Base-by-base conservation (phyloP, 1,140 invertebrate species). In the Caenorhabditis brenneri region DNA sequence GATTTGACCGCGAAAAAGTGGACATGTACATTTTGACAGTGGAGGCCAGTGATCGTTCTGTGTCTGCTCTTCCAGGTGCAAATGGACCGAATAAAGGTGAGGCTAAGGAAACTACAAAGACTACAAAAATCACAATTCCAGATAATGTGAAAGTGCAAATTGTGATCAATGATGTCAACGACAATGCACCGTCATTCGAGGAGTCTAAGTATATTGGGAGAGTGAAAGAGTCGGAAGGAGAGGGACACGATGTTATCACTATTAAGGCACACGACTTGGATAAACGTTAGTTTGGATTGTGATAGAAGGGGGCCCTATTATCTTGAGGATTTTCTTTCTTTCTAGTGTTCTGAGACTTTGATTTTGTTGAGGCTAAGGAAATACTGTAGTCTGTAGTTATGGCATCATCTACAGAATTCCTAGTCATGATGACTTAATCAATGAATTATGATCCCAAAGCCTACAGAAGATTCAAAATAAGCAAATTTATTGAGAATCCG, bases 171-270 rank as follows among this genome's bases (percentile, higher is more conserved):
- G 88, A 89, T 82, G 78, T 88, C 6, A 89, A 89, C 91, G 96
- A 98, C 92, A 97, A 98, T 91, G 95, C 95, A 81, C 96, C 96
- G 10, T 94, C 96, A 80, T 98, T 98, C 91, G 95, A 95, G 89
- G 95, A 96, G 89, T 95, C 94, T 86, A 93, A 94, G 7, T 98
- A 98, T 91, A 95, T 94, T 81, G 95, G 94, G 0, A 94, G 93
- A 16, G 93, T 97, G 2, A 94, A 95, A 12, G 96, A 97, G 91
- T 97, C 97, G 88, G 95, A 95, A 16, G 89, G 90, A n/a, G 80
- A 88, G 22, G 83, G 81, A 19, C 83, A 85, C 51, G 87, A 89
- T 36, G 83, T 90, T 19, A 80, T 91, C 22, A 88, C 87, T 19
- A 82, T 91, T 15, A 87, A 86, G 46, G 89, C 89, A 2, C 79